Evolutionary conservation across 2,888 invertebrate genomes (phyloP).

Genomic region (Lumbricus terrestris): DNA sequence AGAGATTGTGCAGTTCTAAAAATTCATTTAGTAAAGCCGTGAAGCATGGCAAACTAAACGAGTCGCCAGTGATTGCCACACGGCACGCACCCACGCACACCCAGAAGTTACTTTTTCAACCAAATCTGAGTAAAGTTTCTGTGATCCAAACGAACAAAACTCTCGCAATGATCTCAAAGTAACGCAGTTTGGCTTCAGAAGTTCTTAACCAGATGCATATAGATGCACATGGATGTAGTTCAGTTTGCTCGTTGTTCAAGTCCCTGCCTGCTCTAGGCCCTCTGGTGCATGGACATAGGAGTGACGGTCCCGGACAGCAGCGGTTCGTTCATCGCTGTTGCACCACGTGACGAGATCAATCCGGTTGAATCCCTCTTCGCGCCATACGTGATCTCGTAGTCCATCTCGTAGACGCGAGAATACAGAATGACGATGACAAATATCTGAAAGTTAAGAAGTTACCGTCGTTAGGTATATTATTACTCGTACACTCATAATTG

Average conservation of each 20-base stretch:
- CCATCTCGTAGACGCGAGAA: constrained; percentile 38
- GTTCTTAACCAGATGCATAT: background rate
- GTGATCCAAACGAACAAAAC: background rate
- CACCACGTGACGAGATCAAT: background rate
- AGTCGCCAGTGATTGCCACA: too few relatives aligned
- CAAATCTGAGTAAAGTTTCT: background rate
- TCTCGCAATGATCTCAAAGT: background rate
- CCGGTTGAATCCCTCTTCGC: constrained; percentile 35
- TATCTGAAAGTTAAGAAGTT: constrained; percentile 19
- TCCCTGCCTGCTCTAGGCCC: background rate
- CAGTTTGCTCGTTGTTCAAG: background rate
- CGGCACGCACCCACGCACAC: too few relatives aligned
- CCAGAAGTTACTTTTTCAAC: background rate
- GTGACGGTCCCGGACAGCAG: constrained; percentile 26
- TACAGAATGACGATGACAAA: constrained; percentile 27
- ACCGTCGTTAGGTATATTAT: too few relatives aligned
- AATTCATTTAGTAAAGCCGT: too few relatives aligned
- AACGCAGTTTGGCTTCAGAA: background rate
- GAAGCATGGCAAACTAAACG: too few relatives aligned
- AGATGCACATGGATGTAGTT: background rate
- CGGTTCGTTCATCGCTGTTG: background rate
- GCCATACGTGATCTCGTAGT: constrained; percentile 40
- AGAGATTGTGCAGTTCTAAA: too few relatives aligned
- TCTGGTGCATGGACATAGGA: constrained; percentile 14
- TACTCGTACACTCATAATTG: too few relatives aligned